Conservation (phyloP, 2,113 vertebrate genomes). For the Girardinichthys multiradiatus region DNA sequence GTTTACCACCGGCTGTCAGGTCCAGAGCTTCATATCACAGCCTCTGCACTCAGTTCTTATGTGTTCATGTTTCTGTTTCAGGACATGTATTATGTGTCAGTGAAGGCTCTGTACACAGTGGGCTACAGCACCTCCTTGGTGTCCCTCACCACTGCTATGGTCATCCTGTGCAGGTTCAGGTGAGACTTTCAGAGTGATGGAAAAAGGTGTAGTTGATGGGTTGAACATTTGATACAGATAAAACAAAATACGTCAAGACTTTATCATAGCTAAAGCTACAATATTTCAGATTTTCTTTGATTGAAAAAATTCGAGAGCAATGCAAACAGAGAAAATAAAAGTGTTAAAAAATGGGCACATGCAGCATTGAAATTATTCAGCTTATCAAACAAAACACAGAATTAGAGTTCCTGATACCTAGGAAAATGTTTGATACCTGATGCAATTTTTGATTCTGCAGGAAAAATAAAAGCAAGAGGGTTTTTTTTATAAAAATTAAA, state of each 20-base stretch:
- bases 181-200: constrained; percentile 69
- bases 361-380: no score
- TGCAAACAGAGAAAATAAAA: no score
- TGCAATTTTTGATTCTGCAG: no score
- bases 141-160: constrained; percentile 95
- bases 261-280: neutral
- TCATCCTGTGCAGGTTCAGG: constrained; percentile 97
- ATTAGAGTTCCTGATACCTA: no score
- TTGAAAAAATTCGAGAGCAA: neutral
- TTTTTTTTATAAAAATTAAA: no score
- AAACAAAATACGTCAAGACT: neutral
- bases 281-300: neutral
- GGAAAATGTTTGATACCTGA: no score
- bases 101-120: constrained; percentile 96
- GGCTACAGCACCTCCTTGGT: constrained; percentile 97
- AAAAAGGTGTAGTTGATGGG: neutral
- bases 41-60: neutral
- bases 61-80: constrained; percentile 47
- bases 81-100: constrained; percentile 90
- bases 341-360: no score
- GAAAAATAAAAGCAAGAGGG: no score
- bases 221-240: neutral
- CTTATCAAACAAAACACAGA: no score
- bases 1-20: constrained; percentile 7
- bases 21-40: neutral